These are phyloP conservation scores for Ditylenchus dipsaci DNA, from an alignment of 1,140 invertebrate genomes.

Conservation along the genomic window DNA sequence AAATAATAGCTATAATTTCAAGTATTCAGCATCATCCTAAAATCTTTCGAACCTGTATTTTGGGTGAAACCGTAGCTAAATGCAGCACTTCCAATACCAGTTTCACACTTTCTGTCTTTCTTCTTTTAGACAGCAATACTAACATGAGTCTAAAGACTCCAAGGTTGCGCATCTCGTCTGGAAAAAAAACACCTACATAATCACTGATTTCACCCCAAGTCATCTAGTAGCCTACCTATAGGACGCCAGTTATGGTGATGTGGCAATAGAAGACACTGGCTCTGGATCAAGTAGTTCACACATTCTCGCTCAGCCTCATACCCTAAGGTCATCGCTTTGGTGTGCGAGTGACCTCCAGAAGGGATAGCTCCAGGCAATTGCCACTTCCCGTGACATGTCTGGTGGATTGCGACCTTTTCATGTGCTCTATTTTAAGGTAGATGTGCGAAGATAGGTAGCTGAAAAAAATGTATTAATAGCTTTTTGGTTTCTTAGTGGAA, in stretches of 20 bases:
- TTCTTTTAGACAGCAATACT: constrained; percentile 16
- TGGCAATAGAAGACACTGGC: constrained; percentile 20
- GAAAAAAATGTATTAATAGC: constrained; percentile 1
- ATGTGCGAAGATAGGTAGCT: constrained; percentile 34
- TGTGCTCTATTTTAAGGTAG: constrained; percentile 42
- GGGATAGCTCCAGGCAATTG: constrained; percentile 26
- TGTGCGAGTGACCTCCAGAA: constrained; percentile 14
- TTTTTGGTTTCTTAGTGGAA: too few species aligned
- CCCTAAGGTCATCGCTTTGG: constrained; percentile 30
- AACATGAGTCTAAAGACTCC: constrained; percentile 23
- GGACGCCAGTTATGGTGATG: constrained; percentile 33
- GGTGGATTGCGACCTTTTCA: constrained; percentile 33
- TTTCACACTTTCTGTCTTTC: constrained; percentile 27
- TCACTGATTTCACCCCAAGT: too few species aligned
- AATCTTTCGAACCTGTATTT: constrained; percentile 14
- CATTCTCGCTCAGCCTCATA: constrained; percentile 24
- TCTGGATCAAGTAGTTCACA: constrained; percentile 19
- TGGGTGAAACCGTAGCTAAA: constrained; percentile 40
- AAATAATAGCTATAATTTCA: too few species aligned
- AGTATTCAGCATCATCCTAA: too few species aligned
- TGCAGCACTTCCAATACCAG: constrained; percentile 35
- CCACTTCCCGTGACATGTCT: neutral
- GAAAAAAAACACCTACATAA: too few species aligned
- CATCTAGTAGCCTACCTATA: constrained; percentile 14
- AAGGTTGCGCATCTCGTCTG: constrained; percentile 19